Base-by-base conservation (phyloP, 2,888 invertebrate genomes). In the Mesorhabditis sp. region DNA sequence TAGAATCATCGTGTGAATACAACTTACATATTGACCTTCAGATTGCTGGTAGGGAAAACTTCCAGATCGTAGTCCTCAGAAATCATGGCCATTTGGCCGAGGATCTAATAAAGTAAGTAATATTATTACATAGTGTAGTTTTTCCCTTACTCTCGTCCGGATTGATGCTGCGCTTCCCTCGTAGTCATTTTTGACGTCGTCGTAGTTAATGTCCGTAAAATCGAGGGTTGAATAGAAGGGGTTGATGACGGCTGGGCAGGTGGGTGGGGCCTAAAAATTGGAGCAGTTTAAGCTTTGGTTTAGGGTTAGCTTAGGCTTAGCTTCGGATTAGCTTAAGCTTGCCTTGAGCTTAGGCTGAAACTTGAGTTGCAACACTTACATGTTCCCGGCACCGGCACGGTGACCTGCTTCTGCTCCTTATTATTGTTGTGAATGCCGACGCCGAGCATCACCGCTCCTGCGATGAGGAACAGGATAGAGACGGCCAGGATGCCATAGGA, bases 381-480 rank as follows among this genome's bases (percentile, higher is more conserved):
- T 13, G 58, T 50, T 2, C 7, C n/a, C n/a, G 58, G 58, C 7
- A n/a, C 10, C n/a, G 58, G 58, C 58, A 58, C 58, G 10, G 58
- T 58, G 2, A 10, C n/a, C 58, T 10, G 10, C 58, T 58, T 58
- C 58, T 58, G 10, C 10, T n/a, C n/a, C 15, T 63, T 63, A 10
- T 28, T 28, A 28, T 63, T 63, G 28, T 63, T 63, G 63, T 63
- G 63, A 28, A 63, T 63, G 28, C 63, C 63, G 7, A 63, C 63
- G 63, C 63, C 63, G 13, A 63, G 28, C 63, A 63, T 63, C 28
- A 63, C 63, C 28, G 63, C 63, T 15, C 63, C 63, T 10, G 63
- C 63, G 7, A 63, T 63, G n/a, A 63, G 15, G 28, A 63, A 63
- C 7, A 63, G 13, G 28, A 63, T 7, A 15, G 63, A 13, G 28